These are phyloP conservation scores for Tethya wilhelma DNA, from an alignment of 37 sponge, comb jelly and placozoan genomes.

Conservation along the genomic window DNA sequence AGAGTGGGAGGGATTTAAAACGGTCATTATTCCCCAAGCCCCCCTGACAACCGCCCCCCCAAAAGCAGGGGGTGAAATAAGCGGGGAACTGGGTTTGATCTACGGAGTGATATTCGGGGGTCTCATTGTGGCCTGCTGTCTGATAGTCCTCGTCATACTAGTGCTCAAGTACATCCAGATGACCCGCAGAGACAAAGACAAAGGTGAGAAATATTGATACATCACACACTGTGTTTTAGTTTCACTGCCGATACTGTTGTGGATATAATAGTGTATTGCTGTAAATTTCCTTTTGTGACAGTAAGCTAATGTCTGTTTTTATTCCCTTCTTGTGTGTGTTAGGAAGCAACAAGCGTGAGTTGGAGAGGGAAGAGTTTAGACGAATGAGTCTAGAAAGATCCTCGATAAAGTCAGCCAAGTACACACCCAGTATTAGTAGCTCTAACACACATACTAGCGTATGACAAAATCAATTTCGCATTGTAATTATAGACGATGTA, in stretches of 20 bases:
- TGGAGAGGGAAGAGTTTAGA: background rate
- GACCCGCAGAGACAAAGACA: conserved; percentile 44
- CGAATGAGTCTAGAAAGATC: background rate
- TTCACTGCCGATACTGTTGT: background rate
- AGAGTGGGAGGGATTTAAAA: background rate
- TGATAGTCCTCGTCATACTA: conserved; percentile 28
- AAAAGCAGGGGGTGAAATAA: background rate
- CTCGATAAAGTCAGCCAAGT: background rate
- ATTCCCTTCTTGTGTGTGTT: too few relatives aligned
- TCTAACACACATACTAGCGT: too few relatives aligned
- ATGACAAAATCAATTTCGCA: too few relatives aligned
- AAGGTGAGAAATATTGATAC: conserved; percentile 9
- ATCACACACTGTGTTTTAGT: background rate
- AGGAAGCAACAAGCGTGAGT: background rate
- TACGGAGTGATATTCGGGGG: conserved; percentile 38
- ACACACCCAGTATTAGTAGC: too few relatives aligned
- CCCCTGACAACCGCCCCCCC: background rate
- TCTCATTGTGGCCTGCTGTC: conserved; percentile 7
- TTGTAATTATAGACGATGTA: too few relatives aligned
- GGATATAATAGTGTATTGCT: background rate
- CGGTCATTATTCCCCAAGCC: background rate
- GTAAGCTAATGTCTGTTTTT: background rate
- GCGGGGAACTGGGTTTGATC: conserved; percentile 5
- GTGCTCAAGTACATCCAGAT: conserved; percentile 55
- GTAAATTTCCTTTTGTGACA: background rate